Evolutionary conservation across 2,888 invertebrate species (phyloP).

Genomic region (Ceramica pisi): DNA sequence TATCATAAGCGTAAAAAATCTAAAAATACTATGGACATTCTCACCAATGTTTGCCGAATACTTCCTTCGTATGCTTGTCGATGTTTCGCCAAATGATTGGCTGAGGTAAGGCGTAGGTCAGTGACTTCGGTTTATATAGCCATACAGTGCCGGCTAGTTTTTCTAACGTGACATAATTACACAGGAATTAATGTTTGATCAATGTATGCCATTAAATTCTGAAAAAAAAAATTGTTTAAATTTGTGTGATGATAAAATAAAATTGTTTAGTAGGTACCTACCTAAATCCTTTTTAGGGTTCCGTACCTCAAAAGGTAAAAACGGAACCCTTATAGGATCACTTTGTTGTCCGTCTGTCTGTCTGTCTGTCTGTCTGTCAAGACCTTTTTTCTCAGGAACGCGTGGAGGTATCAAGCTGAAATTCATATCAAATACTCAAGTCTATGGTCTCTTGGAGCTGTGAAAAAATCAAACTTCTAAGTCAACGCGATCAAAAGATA

Average conservation of each 20-base stretch:
- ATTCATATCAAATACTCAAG: too few relatives aligned
- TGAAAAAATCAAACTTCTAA: too few relatives aligned
- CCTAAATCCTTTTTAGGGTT: too few relatives aligned
- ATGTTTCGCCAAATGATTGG: constrained; percentile 21
- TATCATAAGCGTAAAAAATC: neutral
- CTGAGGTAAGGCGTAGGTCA: constrained; percentile 43
- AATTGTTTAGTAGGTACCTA: neutral
- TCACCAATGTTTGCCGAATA: neutral
- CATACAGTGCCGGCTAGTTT: constrained; percentile 20
- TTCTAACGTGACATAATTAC: constrained; percentile 50
- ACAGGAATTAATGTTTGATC: constrained; percentile 13
- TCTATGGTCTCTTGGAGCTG: too few relatives aligned
- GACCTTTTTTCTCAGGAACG: too few relatives aligned
- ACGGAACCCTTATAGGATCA: too few relatives aligned
- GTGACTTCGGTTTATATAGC: constrained; percentile 55
- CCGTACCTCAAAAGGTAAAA: too few relatives aligned
- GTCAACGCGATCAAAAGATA: too few relatives aligned
- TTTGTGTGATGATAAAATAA: neutral
- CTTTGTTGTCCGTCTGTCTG: too few relatives aligned
- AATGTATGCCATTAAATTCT: constrained; percentile 10
- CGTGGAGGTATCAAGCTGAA: too few relatives aligned
- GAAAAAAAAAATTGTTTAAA: constrained; percentile 1
- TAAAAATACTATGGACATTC: neutral
- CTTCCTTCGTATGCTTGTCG: constrained; percentile 19
- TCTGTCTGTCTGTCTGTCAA: too few relatives aligned